These are phyloP conservation scores for Chymomyza costata DNA, from an alignment of 1,140 invertebrate genomes.

Conservation along the genomic window DNA sequence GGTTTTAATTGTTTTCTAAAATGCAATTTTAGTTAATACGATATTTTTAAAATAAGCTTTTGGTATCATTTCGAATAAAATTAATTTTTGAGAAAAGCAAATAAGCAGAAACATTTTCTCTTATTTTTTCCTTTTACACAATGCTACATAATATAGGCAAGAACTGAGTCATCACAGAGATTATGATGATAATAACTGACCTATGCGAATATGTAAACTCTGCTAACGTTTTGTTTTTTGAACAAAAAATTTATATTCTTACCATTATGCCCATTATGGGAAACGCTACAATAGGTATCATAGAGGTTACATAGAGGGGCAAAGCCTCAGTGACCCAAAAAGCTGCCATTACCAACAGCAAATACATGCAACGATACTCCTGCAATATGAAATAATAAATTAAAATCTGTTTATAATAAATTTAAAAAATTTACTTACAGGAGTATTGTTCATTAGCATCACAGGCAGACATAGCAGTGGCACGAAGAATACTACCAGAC, in stretches of 20 bases:
- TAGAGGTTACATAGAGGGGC: slow-evolving; percentile 87
- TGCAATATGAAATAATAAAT: slow-evolving; percentile 54
- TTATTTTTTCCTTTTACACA: too few relatives aligned
- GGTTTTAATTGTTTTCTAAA: too few relatives aligned
- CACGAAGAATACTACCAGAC: slow-evolving; percentile 79
- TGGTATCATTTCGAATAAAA: not conserved
- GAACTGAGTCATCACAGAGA: too few relatives aligned
- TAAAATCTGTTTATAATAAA: not conserved
- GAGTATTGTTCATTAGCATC: slow-evolving; percentile 77
- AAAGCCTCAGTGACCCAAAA: slow-evolving; percentile 91
- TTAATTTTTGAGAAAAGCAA: too few relatives aligned
- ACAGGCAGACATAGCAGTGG: slow-evolving; percentile 80
- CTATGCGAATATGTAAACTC: too few relatives aligned
- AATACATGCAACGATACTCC: slow-evolving; percentile 84
- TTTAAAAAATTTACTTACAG: slow-evolving; percentile 65
- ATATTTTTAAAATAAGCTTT: not conserved
- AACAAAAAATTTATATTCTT: not conserved
- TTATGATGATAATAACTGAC: too few relatives aligned
- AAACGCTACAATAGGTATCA: slow-evolving; percentile 89
- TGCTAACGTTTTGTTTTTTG: too few relatives aligned
- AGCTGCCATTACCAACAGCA: slow-evolving; percentile 87
- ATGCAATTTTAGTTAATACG: not conserved
- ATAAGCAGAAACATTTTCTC: too few relatives aligned
- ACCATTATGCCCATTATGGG: slow-evolving; percentile 84
- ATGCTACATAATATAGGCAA: too few relatives aligned